phyloP scores from a whole-genome alignment of 2,797 vertebrate species.

The Lepidocolaptes lacrymiger region DNA sequence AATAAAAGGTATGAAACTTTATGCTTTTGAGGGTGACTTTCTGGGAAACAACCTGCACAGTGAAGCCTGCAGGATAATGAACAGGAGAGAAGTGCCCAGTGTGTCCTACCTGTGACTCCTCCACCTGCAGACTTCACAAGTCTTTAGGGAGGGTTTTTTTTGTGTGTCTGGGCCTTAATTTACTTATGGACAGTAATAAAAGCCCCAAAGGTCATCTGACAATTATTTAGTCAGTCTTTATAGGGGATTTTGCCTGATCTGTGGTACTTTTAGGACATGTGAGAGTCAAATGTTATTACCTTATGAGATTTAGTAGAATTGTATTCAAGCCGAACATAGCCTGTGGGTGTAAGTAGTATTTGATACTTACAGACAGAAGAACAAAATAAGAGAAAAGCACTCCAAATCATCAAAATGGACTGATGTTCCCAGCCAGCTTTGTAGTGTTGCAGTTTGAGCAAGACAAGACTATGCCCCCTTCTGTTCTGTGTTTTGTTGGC shows the following conservation, averaged over 20 bases:
- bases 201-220: neutral
- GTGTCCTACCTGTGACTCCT: neutral
- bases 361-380: neutral
- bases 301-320: neutral
- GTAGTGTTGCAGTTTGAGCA: neutral
- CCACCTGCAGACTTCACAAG: neutral
- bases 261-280: neutral
- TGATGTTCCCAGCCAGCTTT: neutral
- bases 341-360: neutral
- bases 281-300: neutral
- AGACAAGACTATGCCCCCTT: neutral
- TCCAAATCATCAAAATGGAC: neutral
- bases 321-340: neutral
- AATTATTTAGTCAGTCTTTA: neutral
- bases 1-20: neutral
- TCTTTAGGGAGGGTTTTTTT: neutral
- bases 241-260: fast-evolving
- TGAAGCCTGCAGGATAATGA: neutral
- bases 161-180: neutral
- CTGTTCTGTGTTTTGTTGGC: neutral
- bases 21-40: neutral
- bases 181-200: neutral
- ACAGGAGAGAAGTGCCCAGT: neutral
- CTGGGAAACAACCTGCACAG: neutral
- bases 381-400: neutral